Evolutionary conservation across 2,113 vertebrate genomes (phyloP).

Genomic region (Chaetops frenatus): DNA sequence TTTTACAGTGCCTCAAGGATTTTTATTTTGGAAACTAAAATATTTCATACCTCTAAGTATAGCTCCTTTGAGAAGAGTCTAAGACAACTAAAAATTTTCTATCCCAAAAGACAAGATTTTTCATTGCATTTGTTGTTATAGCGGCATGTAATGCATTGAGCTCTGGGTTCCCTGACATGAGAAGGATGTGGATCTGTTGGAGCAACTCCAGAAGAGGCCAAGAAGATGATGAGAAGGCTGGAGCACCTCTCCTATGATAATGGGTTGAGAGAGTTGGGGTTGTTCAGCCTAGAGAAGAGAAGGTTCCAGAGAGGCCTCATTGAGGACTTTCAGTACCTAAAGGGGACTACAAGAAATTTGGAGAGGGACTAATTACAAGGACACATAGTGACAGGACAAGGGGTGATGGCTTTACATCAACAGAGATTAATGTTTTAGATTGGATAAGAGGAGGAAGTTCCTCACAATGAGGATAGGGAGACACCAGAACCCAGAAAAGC

Average conservation of each 20-base stretch:
- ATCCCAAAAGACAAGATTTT: not conserved
- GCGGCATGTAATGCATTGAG: not conserved
- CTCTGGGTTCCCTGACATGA: not conserved
- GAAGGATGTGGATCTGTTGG: not conserved
- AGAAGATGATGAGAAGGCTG: not conserved
- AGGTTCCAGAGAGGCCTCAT: rapidly evolving
- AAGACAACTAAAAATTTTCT: not conserved
- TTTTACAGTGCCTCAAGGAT: not conserved
- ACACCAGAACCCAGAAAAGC: not conserved
- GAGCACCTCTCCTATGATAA: not conserved
- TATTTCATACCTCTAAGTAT: not conserved
- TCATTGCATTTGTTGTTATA: not conserved
- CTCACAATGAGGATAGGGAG: not conserved
- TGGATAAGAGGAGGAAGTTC: not conserved
- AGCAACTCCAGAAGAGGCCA: not conserved
- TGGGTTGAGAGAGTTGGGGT: not conserved
- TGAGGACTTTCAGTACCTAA: not conserved
- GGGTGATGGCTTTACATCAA: not conserved
- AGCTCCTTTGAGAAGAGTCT: not conserved
- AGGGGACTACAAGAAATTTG: not conserved
- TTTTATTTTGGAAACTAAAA: not conserved
- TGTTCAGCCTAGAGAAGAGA: not conserved
- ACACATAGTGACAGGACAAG: rapidly evolving
- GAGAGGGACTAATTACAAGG: not conserved
- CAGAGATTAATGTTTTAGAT: not conserved